phyloP scores from a whole-genome alignment of 2,113 vertebrate genomes.

The Chaetops frenatus region DNA sequence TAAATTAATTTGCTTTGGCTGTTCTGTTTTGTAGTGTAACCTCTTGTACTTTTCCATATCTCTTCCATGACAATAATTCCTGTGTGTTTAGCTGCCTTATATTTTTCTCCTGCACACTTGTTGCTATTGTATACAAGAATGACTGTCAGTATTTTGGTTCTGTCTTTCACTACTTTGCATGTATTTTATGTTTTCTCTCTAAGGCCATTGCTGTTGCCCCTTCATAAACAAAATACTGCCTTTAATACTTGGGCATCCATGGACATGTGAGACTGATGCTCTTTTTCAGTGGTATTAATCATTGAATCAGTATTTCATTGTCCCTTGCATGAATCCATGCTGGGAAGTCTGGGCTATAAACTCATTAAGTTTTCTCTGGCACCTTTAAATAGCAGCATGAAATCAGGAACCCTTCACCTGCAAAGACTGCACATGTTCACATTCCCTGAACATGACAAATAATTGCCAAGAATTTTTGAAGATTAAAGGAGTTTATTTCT shows the following conservation, averaged over 20 bases:
- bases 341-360: not conserved
- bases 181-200: not conserved
- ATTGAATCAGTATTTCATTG: not conserved
- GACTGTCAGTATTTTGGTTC: not conserved
- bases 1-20: not conserved
- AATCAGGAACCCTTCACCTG: not conserved
- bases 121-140: not conserved
- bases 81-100: not conserved
- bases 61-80: not conserved
- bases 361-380: not conserved
- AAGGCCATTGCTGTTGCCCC: not conserved
- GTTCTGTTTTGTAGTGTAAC: not conserved
- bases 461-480: not conserved
- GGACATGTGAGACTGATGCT: not conserved
- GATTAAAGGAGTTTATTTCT: not conserved
- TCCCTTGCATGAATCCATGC: not conserved
- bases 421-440: not conserved
- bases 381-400: not conserved
- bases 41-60: not conserved
- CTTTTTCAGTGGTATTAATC: not conserved
- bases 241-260: not conserved
- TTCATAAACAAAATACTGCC: not conserved
- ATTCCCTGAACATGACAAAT: not conserved
- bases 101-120: not conserved
- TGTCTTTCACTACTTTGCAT: not conserved